These are phyloP conservation scores for Heliangelus exortis DNA, from an alignment of 2,797 vertebrate species.

Conservation along the genomic window DNA sequence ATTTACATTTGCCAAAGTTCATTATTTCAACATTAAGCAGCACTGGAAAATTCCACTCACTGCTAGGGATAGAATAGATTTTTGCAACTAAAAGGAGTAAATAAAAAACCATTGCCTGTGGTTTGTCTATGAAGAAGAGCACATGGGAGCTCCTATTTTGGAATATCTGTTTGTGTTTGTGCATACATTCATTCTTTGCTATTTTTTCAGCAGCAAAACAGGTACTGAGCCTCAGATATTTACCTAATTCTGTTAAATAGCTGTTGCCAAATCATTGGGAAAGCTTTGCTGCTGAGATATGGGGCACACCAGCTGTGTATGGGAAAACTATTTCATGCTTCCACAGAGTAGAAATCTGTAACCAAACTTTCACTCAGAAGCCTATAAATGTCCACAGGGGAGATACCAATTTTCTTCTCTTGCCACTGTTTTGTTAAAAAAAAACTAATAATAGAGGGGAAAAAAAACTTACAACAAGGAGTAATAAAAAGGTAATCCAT, in stretches of 20 bases:
- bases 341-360: slow-evolving; percentile 54
- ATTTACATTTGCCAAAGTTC: slow-evolving; percentile 64
- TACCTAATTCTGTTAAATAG: slow-evolving; percentile 45
- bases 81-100: background rate
- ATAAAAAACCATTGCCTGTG: background rate
- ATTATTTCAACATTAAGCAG: slow-evolving; percentile 59
- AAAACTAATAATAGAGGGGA: slow-evolving; percentile 70
- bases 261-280: slow-evolving; percentile 49
- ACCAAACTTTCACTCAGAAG: slow-evolving; percentile 70
- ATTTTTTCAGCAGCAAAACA: slow-evolving; percentile 21
- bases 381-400: slow-evolving; percentile 73
- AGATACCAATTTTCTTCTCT: slow-evolving; percentile 78
- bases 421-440: slow-evolving; percentile 70
- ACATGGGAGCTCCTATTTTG: background rate
- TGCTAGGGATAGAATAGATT: background rate
- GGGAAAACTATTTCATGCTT: slow-evolving; percentile 67
- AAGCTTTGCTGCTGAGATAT: slow-evolving; percentile 41
- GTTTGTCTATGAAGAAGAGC: background rate
- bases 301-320: slow-evolving; percentile 18
- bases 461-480: slow-evolving; percentile 68
- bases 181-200: background rate
- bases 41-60: slow-evolving; percentile 57
- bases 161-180: background rate
- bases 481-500: slow-evolving; percentile 80
- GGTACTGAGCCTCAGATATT: slow-evolving; percentile 1